Conservation (phyloP, 2,888 invertebrate genomes). For the Nomada fucata region DNA sequence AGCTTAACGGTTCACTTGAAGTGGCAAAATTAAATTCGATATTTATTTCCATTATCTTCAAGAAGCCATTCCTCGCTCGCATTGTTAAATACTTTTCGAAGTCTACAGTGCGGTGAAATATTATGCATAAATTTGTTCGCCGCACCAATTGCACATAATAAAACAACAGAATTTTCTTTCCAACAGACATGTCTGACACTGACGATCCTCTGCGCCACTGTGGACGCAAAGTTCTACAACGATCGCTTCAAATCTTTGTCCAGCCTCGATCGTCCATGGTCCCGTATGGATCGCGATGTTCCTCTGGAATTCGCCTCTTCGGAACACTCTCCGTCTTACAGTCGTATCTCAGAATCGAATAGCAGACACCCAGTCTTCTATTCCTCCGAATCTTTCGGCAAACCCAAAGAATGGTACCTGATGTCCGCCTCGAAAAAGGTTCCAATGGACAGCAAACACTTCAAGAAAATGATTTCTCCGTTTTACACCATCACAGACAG, state of each 20-base stretch:
- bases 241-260: constrained; percentile 55
- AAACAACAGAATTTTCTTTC: not conserved
- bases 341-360: constrained; percentile 18
- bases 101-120: not conserved
- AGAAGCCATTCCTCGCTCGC: no score
- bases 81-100: no score
- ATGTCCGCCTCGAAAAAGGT: constrained; percentile 62
- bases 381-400: constrained; percentile 16
- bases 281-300: constrained; percentile 31
- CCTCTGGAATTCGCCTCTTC: constrained; percentile 53
- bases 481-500: constrained; percentile 62
- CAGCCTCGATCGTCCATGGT: constrained; percentile 29
- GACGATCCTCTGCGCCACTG: constrained; percentile 51
- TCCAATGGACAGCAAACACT: constrained; percentile 71
- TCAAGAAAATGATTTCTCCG: constrained; percentile 70
- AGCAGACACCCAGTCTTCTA: not conserved
- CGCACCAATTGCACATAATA: not conserved
- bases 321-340: constrained; percentile 34
- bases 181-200: constrained; percentile 66
- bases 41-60: no score
- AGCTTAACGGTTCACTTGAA: no score
- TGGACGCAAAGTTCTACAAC: constrained; percentile 57
- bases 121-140: not conserved
- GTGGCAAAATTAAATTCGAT: no score
- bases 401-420: constrained; percentile 23